Evolutionary conservation across 2,888 invertebrate genomes (phyloP), one percentile per base, ranked within the genome.

Genomic region (Noctua comes): DNA sequence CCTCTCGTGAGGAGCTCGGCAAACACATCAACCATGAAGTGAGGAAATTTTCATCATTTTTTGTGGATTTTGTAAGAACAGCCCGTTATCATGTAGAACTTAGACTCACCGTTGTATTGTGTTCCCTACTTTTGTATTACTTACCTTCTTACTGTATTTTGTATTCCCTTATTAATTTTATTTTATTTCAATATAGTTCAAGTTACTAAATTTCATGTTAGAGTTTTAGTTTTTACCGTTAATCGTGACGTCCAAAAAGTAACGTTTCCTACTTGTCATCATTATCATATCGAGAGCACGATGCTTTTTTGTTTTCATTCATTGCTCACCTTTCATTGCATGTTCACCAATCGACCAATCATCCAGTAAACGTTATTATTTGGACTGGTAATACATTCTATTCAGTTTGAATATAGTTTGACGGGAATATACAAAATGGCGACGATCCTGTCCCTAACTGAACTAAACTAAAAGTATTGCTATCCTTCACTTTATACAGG

Each of bases 1-100:
- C 97, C 97, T 70, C 95, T 97, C 80, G 97, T 97, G 89, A 95
- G 97, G 91, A 96, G 96, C 85, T 95, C 97, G 68, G 96, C 97
- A 89, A 97, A 97, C 96, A 93, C 96, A 51, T 91, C 94, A 82
- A 96, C 94, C 85, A 97, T 97, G 95, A 97, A 96, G 97, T 97
- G 95, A 97, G 97, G 94, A 95, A 90, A 79, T 84, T 92, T 91
- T 87, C 80, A 90, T 83, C 80, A 80, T 89, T 82, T 80, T 68
- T 89, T 81, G 83, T 82, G 79, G 82, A 84, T 81, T 76, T 77
- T 86, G 83, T 89, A 86, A 86, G 87, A 90, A 90, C 89, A 89
- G 88, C 88, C 84, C 68, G 27, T 31, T 76, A 64, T n/a, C n/a
- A 51, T 36, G n/a, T 43, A 43, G 5, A 18, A n/a, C 62, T 24